Conservation (phyloP, 2,797 vertebrate species). For the Dryobates pubescens region DNA sequence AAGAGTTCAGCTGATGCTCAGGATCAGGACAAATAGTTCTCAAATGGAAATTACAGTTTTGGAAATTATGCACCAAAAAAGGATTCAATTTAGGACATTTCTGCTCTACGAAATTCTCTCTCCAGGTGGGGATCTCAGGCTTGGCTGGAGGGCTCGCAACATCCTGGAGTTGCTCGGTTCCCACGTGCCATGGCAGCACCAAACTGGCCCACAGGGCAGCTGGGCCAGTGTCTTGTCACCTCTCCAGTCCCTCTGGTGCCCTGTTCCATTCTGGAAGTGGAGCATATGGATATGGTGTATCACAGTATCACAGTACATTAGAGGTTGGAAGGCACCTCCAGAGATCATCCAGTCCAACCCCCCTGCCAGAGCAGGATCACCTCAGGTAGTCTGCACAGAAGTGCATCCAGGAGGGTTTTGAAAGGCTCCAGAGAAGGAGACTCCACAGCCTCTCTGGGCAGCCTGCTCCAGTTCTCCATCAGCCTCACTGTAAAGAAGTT, state of each 20-base stretch:
- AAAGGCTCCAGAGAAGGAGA: too few relatives aligned
- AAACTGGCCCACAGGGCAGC: neutral
- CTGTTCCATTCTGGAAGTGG: neutral
- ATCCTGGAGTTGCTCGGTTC: neutral
- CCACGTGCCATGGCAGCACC: neutral
- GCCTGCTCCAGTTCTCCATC: too few relatives aligned
- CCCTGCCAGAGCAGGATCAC: too few relatives aligned
- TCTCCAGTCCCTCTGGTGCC: neutral
- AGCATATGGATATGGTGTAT: neutral
- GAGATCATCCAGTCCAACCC: too few relatives aligned
- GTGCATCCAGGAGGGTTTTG: too few relatives aligned
- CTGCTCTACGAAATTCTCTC: constrained; percentile 65
- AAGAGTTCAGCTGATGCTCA: constrained; percentile 65
- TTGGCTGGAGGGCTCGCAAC: constrained; percentile 45
- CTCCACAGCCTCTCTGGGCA: too few relatives aligned
- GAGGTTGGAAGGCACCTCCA: too few relatives aligned
- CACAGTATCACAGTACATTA: too few relatives aligned
- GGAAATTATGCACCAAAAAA: constrained; percentile 68
- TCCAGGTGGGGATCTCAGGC: constrained; percentile 65
- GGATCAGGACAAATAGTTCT: constrained; percentile 74
- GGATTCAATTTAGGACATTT: constrained; percentile 70
- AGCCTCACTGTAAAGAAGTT: too few relatives aligned
- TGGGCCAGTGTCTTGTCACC: neutral
- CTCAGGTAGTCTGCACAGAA: too few relatives aligned
- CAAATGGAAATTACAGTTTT: constrained; percentile 73